Evolutionary conservation across 1,140 invertebrate genomes (phyloP).

Genomic region (Nylanderia fulva): DNA sequence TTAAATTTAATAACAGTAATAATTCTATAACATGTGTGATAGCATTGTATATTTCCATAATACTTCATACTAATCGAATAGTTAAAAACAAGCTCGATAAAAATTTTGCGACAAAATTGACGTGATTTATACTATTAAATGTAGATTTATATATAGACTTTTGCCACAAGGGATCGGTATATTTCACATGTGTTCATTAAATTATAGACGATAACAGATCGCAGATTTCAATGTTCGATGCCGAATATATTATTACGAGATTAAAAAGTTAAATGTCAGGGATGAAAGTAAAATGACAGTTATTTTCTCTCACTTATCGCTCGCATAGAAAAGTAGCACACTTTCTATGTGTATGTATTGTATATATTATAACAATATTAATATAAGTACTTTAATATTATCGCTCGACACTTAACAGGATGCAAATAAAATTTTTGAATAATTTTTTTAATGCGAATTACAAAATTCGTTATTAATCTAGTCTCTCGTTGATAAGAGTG

Average conservation of each 20-base stretch:
- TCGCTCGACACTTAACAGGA: constrained; percentile 8
- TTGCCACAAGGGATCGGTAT: constrained; percentile 20
- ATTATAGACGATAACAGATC: constrained; percentile 51
- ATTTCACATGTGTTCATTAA: constrained; percentile 64
- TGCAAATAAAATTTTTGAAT: constrained; percentile 28
- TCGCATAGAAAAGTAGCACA: constrained; percentile 4
- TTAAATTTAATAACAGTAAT: constrained; percentile 21
- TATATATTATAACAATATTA: not conserved
- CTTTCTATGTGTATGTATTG: not conserved
- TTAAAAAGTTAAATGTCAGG: constrained; percentile 40
- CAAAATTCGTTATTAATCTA: not conserved
- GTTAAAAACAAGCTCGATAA: not conserved
- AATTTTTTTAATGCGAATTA: constrained; percentile 31
- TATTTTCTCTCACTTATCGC: constrained; percentile 46
- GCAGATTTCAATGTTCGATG: constrained; percentile 50
- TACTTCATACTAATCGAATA: not conserved
- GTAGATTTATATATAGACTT: constrained; percentile 7
- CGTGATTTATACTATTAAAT: not conserved
- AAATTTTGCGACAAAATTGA: not conserved
- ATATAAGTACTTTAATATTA: constrained; percentile 35
- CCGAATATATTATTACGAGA: constrained; percentile 34
- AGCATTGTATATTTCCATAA: constrained; percentile 19
- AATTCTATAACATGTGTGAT: not conserved
- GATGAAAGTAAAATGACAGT: constrained; percentile 37
- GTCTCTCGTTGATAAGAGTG: not conserved